phyloP scores from a whole-genome alignment of 2,113 vertebrate genomes.

The Odocoileus hemionus region DNA sequence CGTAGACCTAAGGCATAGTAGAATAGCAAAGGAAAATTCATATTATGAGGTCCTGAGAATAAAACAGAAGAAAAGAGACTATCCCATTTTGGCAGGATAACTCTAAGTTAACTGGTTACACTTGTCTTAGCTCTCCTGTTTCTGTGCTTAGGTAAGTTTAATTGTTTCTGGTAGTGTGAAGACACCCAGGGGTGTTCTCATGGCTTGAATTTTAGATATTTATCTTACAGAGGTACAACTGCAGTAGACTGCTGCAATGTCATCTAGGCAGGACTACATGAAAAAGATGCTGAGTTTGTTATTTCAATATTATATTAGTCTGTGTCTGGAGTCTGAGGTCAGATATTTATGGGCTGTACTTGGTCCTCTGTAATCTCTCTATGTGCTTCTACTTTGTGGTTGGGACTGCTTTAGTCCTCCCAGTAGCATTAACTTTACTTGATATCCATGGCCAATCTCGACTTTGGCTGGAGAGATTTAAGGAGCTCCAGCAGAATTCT shows the following conservation, averaged over 20 bases:
- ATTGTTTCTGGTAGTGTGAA: slow-evolving; percentile 43
- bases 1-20: background rate
- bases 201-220: background rate
- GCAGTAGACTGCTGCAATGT: background rate
- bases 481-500: background rate
- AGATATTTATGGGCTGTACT: background rate
- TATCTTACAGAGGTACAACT: background rate
- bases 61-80: background rate
- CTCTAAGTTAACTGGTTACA: slow-evolving; percentile 34
- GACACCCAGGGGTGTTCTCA: background rate
- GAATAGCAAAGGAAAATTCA: background rate
- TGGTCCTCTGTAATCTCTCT: background rate
- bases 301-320: slow-evolving; percentile 35
- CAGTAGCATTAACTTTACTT: background rate
- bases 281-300: slow-evolving; percentile 47
- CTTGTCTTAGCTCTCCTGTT: slow-evolving; percentile 34
- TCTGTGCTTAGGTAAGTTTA: slow-evolving; percentile 22
- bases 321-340: slow-evolving; percentile 44
- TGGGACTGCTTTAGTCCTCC: background rate
- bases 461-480: background rate
- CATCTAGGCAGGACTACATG: background rate
- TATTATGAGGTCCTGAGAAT: background rate
- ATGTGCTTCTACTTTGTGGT: background rate
- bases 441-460: background rate
- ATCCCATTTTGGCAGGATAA: slow-evolving; percentile 41